Conservation (phyloP, 2,113 vertebrate genomes). For the Puma concolor region DNA sequence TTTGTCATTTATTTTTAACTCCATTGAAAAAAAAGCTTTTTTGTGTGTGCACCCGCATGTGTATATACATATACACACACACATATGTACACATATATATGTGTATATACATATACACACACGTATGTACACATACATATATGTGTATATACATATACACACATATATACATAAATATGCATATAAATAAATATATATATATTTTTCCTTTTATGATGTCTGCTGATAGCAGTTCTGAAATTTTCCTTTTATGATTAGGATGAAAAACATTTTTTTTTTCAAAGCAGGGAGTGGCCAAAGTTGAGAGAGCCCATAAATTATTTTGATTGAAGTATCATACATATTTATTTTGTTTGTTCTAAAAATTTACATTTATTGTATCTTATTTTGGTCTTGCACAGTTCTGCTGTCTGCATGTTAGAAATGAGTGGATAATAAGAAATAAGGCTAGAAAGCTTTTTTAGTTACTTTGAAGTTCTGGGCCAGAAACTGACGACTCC, state of each 20-base stretch:
- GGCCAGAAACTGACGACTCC: not conserved
- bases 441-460: slow-evolving; percentile 5
- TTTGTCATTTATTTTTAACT: slow-evolving; percentile 25
- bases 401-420: slow-evolving; percentile 4
- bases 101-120: no score
- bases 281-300: slow-evolving; percentile 1
- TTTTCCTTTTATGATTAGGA: slow-evolving; percentile 43
- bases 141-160: no score
- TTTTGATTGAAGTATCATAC: slow-evolving; percentile 44
- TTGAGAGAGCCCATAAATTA: slow-evolving; percentile 38
- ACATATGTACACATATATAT: no score
- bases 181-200: not conserved
- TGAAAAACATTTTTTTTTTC: slow-evolving; percentile 32
- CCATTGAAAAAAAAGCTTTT: not conserved
- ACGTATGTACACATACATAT: no score
- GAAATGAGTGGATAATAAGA: slow-evolving; percentile 40
- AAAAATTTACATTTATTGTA: slow-evolving; percentile 10
- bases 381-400: not conserved
- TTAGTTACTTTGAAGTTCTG: slow-evolving; percentile 36
- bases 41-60: not conserved
- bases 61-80: not conserved
- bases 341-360: slow-evolving; percentile 68
- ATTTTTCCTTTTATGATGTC: slow-evolving; percentile 4
- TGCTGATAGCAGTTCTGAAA: not conserved
- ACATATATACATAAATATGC: no score